phyloP scores from a whole-genome alignment of 2,797 vertebrate genomes.

The Diplodus sargus region DNA sequence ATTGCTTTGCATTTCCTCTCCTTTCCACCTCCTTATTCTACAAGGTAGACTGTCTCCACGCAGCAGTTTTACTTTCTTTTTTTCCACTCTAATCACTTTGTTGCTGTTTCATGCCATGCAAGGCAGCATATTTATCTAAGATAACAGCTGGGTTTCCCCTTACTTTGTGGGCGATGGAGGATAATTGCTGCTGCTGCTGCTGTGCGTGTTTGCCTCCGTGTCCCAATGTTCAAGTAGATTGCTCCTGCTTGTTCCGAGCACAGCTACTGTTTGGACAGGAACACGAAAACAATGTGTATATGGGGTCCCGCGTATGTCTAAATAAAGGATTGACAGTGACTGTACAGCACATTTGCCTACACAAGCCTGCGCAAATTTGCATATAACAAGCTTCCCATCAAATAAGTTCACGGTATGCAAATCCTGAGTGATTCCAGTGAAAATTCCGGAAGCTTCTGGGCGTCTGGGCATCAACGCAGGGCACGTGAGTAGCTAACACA shows the following conservation, averaged over 20 bases:
- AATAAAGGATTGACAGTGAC: conserved; percentile 24
- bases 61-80: conserved; percentile 56
- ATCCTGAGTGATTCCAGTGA: not conserved
- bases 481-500: not conserved
- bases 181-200: conserved; percentile 76
- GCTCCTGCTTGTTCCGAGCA: conserved; percentile 46
- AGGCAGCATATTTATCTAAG: conserved; percentile 82
- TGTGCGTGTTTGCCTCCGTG: conserved; percentile 58
- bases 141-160: conserved; percentile 82
- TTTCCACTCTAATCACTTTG: conserved; percentile 69
- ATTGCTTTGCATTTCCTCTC: conserved; percentile 52
- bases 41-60: conserved; percentile 48
- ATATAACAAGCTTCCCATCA: not conserved
- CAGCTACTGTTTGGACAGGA: conserved; percentile 62
- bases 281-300: conserved; percentile 27
- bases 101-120: conserved; percentile 82
- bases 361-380: conserved; percentile 19
- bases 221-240: conserved; percentile 37
- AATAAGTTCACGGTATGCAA: not conserved
- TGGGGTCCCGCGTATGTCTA: conserved; percentile 5
- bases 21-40: conserved; percentile 49
- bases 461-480: not conserved
- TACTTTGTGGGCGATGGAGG: conserved; percentile 76
- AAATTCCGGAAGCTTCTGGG: not conserved
- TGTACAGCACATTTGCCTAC: not conserved